A percentile compares a stretch with the other conserved stretches of the same genome.
Evolutionary conservation across 2,113 vertebrate species (phyloP).

Genomic region (Chunga burmeisteri): DNA sequence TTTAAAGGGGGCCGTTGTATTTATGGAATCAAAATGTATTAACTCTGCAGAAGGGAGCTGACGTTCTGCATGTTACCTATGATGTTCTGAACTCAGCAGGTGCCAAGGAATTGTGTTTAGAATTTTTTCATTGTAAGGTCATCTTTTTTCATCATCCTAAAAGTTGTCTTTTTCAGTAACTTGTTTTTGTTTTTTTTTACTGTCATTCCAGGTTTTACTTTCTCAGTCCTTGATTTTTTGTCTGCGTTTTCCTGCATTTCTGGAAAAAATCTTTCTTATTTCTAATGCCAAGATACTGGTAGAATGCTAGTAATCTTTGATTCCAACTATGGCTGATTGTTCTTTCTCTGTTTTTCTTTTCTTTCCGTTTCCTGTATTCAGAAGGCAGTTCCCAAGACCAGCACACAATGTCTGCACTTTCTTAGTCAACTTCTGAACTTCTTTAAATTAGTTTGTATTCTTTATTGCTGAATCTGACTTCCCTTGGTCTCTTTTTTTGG

Average conservation of each 20-base stretch:
- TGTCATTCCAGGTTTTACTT: not conserved
- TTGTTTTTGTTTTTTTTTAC: not conserved
- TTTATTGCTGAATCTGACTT: not conserved
- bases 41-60: not conserved
- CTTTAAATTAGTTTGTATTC: not conserved
- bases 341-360: not conserved
- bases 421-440: not conserved
- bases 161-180: not conserved
- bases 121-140: not conserved
- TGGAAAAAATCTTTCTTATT: not conserved
- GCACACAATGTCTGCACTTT: not conserved
- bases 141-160: not conserved
- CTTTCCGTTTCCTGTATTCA: not conserved
- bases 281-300: not conserved
- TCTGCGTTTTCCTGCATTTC: not conserved
- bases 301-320: not conserved
- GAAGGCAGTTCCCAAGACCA: not conserved
- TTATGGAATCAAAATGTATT: not conserved
- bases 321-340: not conserved
- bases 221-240: not conserved
- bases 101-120: not conserved
- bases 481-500: not conserved
- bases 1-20: not conserved
- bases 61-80: no score
- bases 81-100: not conserved